Evolutionary conservation across 92 coral and sea anemone genomes (phyloP).

Genomic region (Heteractis magnifica): DNA sequence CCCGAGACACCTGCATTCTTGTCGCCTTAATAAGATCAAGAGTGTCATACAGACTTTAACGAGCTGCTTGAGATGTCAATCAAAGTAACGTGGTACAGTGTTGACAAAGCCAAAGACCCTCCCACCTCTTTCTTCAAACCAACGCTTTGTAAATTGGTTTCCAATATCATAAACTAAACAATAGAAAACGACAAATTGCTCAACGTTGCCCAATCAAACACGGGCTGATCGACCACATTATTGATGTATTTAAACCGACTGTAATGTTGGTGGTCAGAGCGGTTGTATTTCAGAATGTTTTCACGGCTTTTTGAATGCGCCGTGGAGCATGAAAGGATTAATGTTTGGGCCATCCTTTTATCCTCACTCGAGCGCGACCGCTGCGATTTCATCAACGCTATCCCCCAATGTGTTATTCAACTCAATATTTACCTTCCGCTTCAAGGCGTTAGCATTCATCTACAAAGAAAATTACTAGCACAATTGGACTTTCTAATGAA

Average conservation of each 20-base stretch:
- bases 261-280: slow-evolving; percentile 69
- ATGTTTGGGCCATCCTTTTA: slow-evolving; percentile 37
- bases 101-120: slow-evolving; percentile 92
- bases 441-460: slow-evolving; percentile 59
- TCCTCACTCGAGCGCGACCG: slow-evolving; percentile 39
- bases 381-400: slow-evolving; percentile 43
- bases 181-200: slow-evolving; percentile 69
- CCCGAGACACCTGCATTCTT: slow-evolving; percentile 98
- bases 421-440: slow-evolving; percentile 72
- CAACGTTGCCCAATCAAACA: slow-evolving; percentile 78
- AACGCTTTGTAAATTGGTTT: slow-evolving; percentile 97
- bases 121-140: slow-evolving; percentile 96
- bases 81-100: slow-evolving; percentile 99
- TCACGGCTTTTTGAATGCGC: slow-evolving; percentile 76
- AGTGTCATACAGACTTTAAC: slow-evolving; percentile 99
- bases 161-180: slow-evolving; percentile 98
- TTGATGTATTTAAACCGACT: slow-evolving; percentile 28
- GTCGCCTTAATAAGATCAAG: slow-evolving; percentile 99
- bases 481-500: slow-evolving; percentile 76
- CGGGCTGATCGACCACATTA: slow-evolving; percentile 41
- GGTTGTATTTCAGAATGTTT: slow-evolving; percentile 63
- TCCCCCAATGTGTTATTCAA: slow-evolving; percentile 44
- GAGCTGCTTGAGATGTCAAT: slow-evolving; percentile 98
- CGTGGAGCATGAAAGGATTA: slow-evolving; percentile 52
- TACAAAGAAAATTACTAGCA: slow-evolving; percentile 73